These are phyloP conservation scores for Phymastichus coffea DNA, from an alignment of 1,140 invertebrate species.

Conservation along the genomic window DNA sequence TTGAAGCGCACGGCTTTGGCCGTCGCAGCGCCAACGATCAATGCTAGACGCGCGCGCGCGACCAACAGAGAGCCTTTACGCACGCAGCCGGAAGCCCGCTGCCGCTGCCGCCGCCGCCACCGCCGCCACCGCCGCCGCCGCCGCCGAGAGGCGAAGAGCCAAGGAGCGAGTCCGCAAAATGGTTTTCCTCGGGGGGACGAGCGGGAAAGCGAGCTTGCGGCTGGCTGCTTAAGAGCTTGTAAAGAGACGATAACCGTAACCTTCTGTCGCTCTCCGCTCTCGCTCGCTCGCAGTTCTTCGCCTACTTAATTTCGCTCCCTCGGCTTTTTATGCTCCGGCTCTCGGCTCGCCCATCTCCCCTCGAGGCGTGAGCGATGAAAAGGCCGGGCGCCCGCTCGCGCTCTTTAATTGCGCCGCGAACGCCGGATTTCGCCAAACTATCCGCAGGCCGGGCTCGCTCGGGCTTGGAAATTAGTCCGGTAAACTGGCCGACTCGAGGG, in stretches of 20 bases:
- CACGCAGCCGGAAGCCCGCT: background rate
- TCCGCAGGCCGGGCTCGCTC: too few species aligned
- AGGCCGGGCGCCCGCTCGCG: too few species aligned
- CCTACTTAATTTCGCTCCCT: background rate
- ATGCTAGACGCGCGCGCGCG: conserved; percentile 10
- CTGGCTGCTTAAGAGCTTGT: conserved; percentile 53
- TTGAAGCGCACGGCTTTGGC: background rate
- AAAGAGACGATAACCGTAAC: conserved; percentile 53
- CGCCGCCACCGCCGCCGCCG: too few species aligned
- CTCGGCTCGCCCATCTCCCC: background rate
- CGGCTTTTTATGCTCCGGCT: background rate
- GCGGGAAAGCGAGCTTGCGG: conserved; percentile 31
- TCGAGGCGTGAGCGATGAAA: too few species aligned
- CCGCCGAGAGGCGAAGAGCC: too few species aligned
- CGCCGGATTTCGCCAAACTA: too few species aligned
- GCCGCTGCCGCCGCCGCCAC: too few species aligned
- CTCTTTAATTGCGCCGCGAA: background rate
- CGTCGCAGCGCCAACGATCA: background rate
- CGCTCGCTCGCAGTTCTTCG: background rate
- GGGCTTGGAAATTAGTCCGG: conserved; percentile 1
- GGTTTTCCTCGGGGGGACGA: conserved; percentile 11
- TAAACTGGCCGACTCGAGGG: conserved; percentile 12
- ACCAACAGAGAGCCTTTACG: background rate
- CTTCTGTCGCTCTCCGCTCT: conserved; percentile 21
- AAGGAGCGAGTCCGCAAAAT: conserved; percentile 18